Percentiles rank a stretch among this genome's conserved stretches.
phyloP scores from a whole-genome alignment of 2,113 vertebrate species.

The Nothocercus nigrocapillus region DNA sequence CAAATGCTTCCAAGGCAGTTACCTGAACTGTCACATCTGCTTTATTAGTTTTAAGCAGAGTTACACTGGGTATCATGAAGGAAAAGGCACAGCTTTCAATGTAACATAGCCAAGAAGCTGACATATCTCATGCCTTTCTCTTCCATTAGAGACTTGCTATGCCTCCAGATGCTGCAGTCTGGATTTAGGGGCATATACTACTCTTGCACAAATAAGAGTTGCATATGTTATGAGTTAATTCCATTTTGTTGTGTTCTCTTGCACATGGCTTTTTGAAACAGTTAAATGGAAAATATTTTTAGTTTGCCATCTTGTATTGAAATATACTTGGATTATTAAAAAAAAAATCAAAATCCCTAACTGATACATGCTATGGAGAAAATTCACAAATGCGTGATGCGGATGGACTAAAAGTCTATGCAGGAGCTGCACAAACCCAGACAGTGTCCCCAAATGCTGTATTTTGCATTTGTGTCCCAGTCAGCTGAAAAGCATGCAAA shows the following conservation, averaged over 20 bases:
- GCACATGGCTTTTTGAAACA: slow-evolving; percentile 65
- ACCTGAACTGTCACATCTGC: slow-evolving; percentile 16
- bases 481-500: slow-evolving; percentile 15
- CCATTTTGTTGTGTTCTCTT: slow-evolving; percentile 62
- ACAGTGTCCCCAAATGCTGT: neutral
- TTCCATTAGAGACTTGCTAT: slow-evolving; percentile 58
- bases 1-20: slow-evolving; percentile 12
- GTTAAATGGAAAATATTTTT: slow-evolving; percentile 67
- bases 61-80: neutral
- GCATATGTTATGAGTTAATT: slow-evolving; percentile 70
- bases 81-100: neutral
- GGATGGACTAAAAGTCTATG: slow-evolving; percentile 1
- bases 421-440: slow-evolving; percentile 22
- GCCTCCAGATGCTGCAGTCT: slow-evolving; percentile 66
- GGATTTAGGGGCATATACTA: slow-evolving; percentile 54
- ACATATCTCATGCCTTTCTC: slow-evolving; percentile 54
- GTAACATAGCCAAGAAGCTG: slow-evolving; percentile 25
- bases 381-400: slow-evolving; percentile 12
- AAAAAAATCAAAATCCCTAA: slow-evolving; percentile 33
- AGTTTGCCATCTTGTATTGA: slow-evolving; percentile 61
- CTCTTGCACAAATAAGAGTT: slow-evolving; percentile 64
- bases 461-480: slow-evolving; percentile 25
- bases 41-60: slow-evolving; percentile 18
- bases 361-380: slow-evolving; percentile 5
- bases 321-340: slow-evolving; percentile 56